These are phyloP conservation scores for Molossus molossus DNA, from an alignment of 2,797 vertebrate genomes.

Conservation along the genomic window DNA sequence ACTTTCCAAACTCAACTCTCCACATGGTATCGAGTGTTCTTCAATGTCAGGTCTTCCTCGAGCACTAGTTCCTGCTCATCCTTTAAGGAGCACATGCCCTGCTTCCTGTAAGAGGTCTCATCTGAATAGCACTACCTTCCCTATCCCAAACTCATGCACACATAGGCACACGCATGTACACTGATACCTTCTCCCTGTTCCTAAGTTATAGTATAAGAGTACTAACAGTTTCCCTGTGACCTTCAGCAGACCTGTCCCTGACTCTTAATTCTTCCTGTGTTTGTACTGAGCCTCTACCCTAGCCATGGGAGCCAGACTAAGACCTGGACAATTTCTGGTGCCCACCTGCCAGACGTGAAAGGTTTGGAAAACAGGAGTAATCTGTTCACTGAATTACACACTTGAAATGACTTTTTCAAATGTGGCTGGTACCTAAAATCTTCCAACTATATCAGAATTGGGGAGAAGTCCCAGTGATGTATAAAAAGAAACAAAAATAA, in stretches of 20 bases:
- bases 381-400: not conserved
- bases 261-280: not conserved
- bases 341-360: not conserved
- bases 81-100: not conserved
- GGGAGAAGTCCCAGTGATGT: not conserved
- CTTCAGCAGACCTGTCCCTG: not conserved
- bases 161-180: not conserved
- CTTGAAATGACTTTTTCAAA: conserved; percentile 1
- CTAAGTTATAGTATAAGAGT: not conserved
- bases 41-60: not conserved
- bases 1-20: not conserved
- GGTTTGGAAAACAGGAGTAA: not conserved
- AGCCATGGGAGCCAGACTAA: not conserved
- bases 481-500: conserved; percentile 21
- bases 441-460: conserved; percentile 28
- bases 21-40: not conserved
- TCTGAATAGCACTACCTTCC: not conserved
- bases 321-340: not conserved
- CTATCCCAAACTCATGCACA: not conserved
- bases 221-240: no score
- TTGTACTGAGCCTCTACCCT: not conserved
- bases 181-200: not conserved
- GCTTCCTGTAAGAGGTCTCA: not conserved
- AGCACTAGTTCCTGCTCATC: not conserved
- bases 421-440: not conserved